phyloP scores from a whole-genome alignment of 2,888 invertebrate genomes.

The Toxonevra muliebris region DNA sequence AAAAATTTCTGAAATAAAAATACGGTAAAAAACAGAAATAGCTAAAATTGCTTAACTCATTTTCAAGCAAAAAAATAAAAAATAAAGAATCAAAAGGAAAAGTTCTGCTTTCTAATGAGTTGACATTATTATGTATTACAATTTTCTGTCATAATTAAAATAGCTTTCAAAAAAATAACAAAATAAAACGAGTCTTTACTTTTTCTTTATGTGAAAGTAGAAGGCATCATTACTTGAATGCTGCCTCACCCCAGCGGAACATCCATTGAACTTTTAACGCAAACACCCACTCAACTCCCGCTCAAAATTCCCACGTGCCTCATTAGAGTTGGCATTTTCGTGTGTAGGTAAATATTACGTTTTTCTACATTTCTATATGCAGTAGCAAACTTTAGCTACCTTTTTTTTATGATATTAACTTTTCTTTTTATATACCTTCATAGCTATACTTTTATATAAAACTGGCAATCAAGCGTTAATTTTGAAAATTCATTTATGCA shows the following conservation, averaged over 20 bases:
- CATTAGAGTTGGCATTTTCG: constrained; percentile 1
- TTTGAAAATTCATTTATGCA: constrained; percentile 5
- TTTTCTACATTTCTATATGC: too few species aligned
- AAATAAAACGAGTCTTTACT: constrained; percentile 21
- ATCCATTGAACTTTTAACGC: not conserved
- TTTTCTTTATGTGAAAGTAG: constrained; percentile 4
- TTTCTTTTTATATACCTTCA: not conserved
- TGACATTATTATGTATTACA: not conserved
- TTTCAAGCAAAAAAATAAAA: too few species aligned
- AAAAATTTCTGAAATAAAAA: too few species aligned
- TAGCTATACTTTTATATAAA: constrained; percentile 22
- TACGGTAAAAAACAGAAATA: too few species aligned
- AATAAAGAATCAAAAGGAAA: too few species aligned
- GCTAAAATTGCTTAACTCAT: too few species aligned
- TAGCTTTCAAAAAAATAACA: constrained; percentile 16
- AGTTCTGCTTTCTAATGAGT: too few species aligned
- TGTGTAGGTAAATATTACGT: too few species aligned
- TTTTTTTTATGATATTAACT: not conserved
- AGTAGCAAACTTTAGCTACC: not conserved
- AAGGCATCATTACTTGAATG: too few species aligned
- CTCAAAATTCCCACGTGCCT: not conserved
- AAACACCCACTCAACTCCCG: not conserved
- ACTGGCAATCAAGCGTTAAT: constrained; percentile 28
- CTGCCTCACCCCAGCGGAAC: not conserved
- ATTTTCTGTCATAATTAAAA: constrained; percentile 20